Conservation (phyloP, 2,797 vertebrate genomes). For the Staurois parvus region DNA sequence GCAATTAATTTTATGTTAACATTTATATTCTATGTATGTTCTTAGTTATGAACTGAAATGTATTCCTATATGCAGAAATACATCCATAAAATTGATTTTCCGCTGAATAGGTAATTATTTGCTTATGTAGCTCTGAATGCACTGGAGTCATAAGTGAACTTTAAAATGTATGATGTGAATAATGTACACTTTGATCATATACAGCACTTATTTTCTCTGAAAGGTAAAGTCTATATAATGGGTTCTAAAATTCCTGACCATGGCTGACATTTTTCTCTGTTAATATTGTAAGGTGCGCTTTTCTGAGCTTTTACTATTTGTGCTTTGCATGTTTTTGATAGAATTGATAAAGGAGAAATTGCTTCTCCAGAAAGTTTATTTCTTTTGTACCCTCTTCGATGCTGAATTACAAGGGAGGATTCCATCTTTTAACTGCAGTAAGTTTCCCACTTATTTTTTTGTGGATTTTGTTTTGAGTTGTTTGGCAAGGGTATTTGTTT, state of each 20-base stretch:
- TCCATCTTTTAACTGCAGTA: too few relatives aligned
- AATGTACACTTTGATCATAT: conserved; percentile 12
- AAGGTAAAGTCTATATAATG: conserved; percentile 10
- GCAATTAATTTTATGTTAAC: background rate
- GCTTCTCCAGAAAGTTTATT: background rate
- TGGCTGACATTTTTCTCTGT: conserved; percentile 10
- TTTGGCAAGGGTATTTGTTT: background rate
- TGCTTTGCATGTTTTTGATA: background rate
- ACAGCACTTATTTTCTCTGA: conserved; percentile 22
- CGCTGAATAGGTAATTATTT: background rate
- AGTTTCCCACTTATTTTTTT: too few relatives aligned
- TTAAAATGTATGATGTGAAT: background rate
- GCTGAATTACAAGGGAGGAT: too few relatives aligned
- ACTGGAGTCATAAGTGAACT: background rate
- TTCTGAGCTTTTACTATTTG: background rate
- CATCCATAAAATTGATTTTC: background rate
- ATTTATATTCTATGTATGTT: background rate
- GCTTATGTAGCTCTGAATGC: conserved; percentile 5
- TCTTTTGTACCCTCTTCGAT: too few relatives aligned
- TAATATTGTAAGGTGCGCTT: background rate
- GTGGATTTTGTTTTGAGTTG: background rate
- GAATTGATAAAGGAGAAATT: background rate
- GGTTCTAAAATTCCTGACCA: conserved; percentile 8
- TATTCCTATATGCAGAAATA: background rate
- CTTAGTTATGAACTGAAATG: background rate